Conservation (phyloP, 1,140 invertebrate species). For the Belonocnema kinseyi region DNA sequence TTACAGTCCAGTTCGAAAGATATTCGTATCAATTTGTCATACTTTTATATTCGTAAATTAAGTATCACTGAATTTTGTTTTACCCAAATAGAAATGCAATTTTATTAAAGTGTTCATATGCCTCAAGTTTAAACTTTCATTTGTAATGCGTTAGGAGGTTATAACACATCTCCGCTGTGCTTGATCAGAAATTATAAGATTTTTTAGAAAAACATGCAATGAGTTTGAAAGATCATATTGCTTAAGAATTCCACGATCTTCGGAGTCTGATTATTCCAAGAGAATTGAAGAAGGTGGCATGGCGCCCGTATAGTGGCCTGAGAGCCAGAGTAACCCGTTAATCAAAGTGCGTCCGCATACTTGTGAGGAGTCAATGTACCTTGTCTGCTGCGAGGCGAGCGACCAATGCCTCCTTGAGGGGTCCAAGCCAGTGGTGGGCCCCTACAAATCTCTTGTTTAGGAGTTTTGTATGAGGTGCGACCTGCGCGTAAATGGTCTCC, state of each 20-base stretch:
- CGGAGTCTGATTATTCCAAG: not conserved
- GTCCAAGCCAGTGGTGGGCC: constrained; percentile 90
- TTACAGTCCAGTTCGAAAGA: too few species aligned
- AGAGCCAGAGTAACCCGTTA: constrained; percentile 4
- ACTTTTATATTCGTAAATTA: too few species aligned
- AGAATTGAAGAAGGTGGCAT: not conserved
- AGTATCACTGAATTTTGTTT: too few species aligned
- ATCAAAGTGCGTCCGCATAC: constrained; percentile 23
- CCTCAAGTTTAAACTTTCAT: too few species aligned
- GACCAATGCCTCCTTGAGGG: constrained; percentile 78
- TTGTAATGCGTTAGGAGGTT: too few species aligned
- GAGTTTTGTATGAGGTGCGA: constrained; percentile 88
- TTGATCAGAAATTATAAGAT: too few species aligned
- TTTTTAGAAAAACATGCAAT: too few species aligned
- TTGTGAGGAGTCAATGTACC: constrained; percentile 57
- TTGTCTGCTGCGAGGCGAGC: constrained; percentile 72
- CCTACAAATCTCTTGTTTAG: constrained; percentile 91
- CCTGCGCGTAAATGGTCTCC: constrained; percentile 85
- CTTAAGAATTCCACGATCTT: not conserved
- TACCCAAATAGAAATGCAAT: too few species aligned
- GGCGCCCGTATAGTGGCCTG: not conserved
- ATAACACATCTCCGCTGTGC: too few species aligned
- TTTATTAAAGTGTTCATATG: too few species aligned
- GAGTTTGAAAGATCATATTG: not conserved
- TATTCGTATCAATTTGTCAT: too few species aligned